Base-by-base conservation (phyloP, 2,797 vertebrate genomes). In the Enteromius radiatus region DNA sequence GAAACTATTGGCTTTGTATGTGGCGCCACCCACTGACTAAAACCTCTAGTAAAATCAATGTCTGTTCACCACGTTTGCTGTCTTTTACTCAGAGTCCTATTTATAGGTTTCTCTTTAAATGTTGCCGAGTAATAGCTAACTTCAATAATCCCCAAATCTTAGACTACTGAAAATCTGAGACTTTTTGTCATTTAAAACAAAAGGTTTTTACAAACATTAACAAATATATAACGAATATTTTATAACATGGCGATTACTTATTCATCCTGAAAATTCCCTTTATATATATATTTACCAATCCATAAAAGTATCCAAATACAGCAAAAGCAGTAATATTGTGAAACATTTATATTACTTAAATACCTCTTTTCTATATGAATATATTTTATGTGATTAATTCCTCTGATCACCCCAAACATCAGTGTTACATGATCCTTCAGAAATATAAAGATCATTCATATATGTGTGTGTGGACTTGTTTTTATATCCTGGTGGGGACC, bases 1-100 rank as follows among this genome's bases (percentile, higher is more conserved):
- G 41, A 11, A 64, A 70, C 67, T 52, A 23, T 14, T 52, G 67
- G 19, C 56, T 71, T 73, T 23, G 83, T 54, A 28, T 86, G 80
- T 89, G 83, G 84, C 73, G 47, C 88, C 89, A 84, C 64, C 87
- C 84, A 63, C 77, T 84, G 86, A 76, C 67, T 49, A 81, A 81
- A 38, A 45, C 14, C 21, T 19, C 31, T 38, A 54, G 14, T 64
- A 3, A 70, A 71, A 63, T 61, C 61, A 59, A 31, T 59, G 38
- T 26, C 11, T 65, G 38, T 73, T 19, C 31, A n/a, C 47, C 26
- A 19, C n/a, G 4, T 5, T 14, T 26, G 23, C 45, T 3, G 15
- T 28, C 59, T 9, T 10, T 61, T 84, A 76, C 52, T 38, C 23
- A n/a, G 41, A 33, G 31, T 59, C 14, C 7, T 41, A 49, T 49